Conservation (phyloP, 2,888 invertebrate genomes). For the Xanthorhoe designata region DNA sequence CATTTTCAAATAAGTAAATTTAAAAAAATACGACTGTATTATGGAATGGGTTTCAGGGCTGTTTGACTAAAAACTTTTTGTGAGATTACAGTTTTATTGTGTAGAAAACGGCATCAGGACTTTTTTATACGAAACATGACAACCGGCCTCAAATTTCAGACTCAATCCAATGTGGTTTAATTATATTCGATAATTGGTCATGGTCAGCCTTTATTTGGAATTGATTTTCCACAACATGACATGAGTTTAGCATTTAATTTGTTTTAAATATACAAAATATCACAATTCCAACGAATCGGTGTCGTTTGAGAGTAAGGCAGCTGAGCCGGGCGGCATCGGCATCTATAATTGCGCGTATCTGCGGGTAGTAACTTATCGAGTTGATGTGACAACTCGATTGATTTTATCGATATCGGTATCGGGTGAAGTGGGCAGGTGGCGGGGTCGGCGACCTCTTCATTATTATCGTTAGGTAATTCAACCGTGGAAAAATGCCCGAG, state of each 20-base stretch:
- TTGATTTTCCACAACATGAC: not conserved
- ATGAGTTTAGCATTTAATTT: not conserved
- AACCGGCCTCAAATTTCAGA: too few species aligned
- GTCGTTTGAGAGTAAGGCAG: conserved; percentile 33
- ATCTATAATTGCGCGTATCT: conserved; percentile 44
- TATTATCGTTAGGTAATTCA: conserved; percentile 52
- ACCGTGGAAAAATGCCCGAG: conserved; percentile 45
- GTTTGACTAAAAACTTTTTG: too few species aligned
- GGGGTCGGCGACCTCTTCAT: conserved; percentile 36
- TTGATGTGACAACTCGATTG: conserved; percentile 49
- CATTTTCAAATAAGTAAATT: too few species aligned
- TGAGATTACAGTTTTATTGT: too few species aligned
- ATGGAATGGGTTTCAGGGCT: too few species aligned
- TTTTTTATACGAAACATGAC: too few species aligned
- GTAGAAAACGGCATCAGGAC: too few species aligned
- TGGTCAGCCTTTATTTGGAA: not conserved
- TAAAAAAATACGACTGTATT: too few species aligned
- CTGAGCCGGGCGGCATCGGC: conserved; percentile 44
- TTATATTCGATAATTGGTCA: not conserved
- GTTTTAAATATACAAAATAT: not conserved
- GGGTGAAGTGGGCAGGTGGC: conserved; percentile 40
- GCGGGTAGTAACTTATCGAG: conserved; percentile 45
- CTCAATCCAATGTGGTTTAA: not conserved
- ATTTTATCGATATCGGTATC: conserved; percentile 47
- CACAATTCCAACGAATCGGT: not conserved